Evolutionary conservation across 2,797 vertebrate genomes (phyloP).

Genomic region (Champsocephalus esox): DNA sequence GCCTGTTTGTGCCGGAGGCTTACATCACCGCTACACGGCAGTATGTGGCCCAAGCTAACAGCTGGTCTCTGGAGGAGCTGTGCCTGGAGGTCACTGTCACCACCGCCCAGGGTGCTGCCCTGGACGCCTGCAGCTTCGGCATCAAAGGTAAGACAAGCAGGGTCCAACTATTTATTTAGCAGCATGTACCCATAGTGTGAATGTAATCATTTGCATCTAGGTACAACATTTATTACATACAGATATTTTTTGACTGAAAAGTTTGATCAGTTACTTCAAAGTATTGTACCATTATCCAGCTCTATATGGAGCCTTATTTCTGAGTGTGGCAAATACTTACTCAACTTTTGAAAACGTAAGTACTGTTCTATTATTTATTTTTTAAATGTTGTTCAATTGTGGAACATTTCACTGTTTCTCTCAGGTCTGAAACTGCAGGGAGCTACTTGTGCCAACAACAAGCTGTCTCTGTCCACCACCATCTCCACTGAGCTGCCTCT

Average conservation of each 20-base stretch:
- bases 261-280: too few species aligned
- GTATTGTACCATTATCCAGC: too few species aligned
- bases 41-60: constrained; percentile 98
- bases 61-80: constrained; percentile 98
- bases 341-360: neutral
- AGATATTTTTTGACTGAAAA: too few species aligned
- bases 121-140: constrained; percentile 98
- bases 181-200: too few species aligned
- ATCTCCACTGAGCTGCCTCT: constrained; percentile 96
- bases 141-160: constrained; percentile 89
- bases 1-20: constrained; percentile 96
- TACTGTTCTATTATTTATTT: neutral
- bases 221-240: too few species aligned
- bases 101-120: constrained; percentile 87
- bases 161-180: neutral
- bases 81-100: constrained; percentile 97
- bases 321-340: neutral
- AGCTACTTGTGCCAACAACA: constrained; percentile 94
- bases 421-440: constrained; percentile 91
- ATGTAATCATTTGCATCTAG: too few species aligned
- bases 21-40: constrained; percentile 98
- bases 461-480: constrained; percentile 92
- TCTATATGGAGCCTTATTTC: too few species aligned
- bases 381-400: neutral
- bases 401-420: neutral